Evolutionary conservation across 2,797 vertebrate species (phyloP).

Genomic region (Agapornis canus): DNA sequence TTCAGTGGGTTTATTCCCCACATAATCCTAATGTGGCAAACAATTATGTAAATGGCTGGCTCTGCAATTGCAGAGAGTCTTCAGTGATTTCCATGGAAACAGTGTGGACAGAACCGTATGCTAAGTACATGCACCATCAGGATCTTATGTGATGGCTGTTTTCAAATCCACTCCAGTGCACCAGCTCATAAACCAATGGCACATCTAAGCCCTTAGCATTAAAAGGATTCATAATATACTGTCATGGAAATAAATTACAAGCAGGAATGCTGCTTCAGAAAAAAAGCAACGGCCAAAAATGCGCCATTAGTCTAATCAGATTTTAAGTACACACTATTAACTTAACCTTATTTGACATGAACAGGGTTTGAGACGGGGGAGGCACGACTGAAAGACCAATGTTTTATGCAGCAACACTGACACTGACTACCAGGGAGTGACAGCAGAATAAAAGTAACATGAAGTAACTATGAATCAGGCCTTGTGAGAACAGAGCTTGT

Average conservation of each 20-base stretch:
- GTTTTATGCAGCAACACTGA: background rate
- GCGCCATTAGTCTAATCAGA: background rate
- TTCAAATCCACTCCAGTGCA: background rate
- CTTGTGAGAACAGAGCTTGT: background rate
- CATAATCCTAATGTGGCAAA: background rate
- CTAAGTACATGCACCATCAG: background rate
- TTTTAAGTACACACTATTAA: background rate
- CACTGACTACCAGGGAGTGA: background rate
- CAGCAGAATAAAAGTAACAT: background rate
- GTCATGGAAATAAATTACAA: background rate
- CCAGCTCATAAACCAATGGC: background rate
- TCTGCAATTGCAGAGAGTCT: background rate
- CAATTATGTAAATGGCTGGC: background rate
- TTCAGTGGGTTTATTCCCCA: background rate
- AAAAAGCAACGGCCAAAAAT: background rate
- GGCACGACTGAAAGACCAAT: background rate
- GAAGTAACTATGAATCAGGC: background rate
- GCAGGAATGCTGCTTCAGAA: background rate
- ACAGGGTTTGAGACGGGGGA: background rate
- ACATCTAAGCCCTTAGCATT: background rate
- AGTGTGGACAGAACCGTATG: background rate
- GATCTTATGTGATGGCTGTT: background rate
- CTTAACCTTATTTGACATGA: background rate
- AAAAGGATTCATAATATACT: background rate
- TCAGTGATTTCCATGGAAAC: conserved; percentile 31